Evolutionary conservation across 2,113 vertebrate species (phyloP).

Genomic region (Dasyornis broadbenti): DNA sequence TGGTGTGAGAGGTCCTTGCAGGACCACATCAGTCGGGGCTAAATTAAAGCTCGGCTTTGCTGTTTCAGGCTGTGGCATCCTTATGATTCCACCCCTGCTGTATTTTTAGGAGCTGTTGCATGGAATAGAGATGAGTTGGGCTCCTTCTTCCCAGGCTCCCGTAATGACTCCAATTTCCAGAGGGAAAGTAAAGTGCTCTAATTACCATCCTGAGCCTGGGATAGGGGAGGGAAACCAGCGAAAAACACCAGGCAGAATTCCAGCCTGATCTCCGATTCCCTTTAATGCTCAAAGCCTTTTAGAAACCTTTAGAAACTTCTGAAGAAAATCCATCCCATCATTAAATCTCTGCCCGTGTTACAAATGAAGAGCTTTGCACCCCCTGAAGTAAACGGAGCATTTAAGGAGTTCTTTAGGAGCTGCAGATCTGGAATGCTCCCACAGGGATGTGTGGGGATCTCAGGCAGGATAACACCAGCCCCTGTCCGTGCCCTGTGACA

Average conservation of each 20-base stretch:
- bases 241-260: background rate
- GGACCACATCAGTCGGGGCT: background rate
- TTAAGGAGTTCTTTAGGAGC: background rate
- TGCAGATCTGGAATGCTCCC: background rate
- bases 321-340: background rate
- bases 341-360: background rate
- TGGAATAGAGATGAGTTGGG: background rate
- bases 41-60: background rate
- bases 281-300: constrained; percentile 22
- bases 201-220: background rate
- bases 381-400: background rate
- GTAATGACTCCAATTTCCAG: background rate
- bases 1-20: background rate
- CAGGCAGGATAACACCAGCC: background rate
- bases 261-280: background rate
- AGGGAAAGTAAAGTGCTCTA: background rate
- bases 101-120: background rate
- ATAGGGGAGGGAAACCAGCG: background rate
- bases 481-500: background rate
- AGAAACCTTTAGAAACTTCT: constrained; percentile 1
- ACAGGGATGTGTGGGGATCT: background rate
- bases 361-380: background rate
- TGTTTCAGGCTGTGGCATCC: background rate
- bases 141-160: background rate
- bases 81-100: background rate